Percentiles rank a stretch among this genome's conserved stretches.
phyloP scores from a whole-genome alignment of 2,113 vertebrate species.

The Albula goreensis region DNA sequence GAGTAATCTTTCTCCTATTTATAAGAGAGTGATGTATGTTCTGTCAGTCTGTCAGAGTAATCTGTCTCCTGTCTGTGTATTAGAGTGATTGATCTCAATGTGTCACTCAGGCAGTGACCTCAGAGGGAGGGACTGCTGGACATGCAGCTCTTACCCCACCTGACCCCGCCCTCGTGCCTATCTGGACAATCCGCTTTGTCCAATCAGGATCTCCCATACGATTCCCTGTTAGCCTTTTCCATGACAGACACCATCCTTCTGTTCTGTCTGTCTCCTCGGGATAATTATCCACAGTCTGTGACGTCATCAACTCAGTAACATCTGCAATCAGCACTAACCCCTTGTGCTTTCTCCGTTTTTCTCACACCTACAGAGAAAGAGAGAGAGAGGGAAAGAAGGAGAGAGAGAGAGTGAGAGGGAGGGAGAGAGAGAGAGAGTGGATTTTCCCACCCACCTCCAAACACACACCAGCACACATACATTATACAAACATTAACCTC shows the following conservation, averaged over 20 bases:
- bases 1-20: not conserved
- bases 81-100: not conserved
- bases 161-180: no score
- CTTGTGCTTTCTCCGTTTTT: not conserved
- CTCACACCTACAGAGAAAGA: not conserved
- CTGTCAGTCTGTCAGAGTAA: not conserved
- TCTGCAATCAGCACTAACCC: not conserved
- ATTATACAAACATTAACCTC: no score
- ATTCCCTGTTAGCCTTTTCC: not conserved
- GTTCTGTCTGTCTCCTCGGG: slow-evolving; percentile 6
- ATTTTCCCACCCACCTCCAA: no score
- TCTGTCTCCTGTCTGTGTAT: not conserved
- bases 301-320: not conserved
- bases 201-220: no score
- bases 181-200: no score
- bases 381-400: not conserved
- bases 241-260: not conserved
- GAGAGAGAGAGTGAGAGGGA: no score
- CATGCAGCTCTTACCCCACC: no score
- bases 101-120: no score
- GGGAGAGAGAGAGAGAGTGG: no score
- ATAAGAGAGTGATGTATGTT: not conserved
- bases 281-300: not conserved
- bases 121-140: no score
- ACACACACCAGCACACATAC: no score